Conservation (phyloP, 1,140 invertebrate species). For the Macrostomum lignano region DNA sequence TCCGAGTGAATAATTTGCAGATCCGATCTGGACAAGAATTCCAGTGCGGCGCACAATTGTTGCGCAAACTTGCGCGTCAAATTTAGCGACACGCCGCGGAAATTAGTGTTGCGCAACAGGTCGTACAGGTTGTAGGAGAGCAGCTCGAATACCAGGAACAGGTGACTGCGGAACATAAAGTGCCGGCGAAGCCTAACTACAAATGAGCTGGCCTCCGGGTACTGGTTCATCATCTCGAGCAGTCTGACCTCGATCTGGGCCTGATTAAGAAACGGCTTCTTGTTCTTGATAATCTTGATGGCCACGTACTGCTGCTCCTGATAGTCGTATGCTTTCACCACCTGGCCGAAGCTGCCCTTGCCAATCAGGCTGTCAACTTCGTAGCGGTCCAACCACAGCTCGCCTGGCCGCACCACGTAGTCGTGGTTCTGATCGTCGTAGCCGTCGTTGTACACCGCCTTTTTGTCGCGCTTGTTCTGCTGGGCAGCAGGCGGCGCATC, state of each 20-base stretch:
- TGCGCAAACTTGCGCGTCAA: slow-evolving; percentile 97
- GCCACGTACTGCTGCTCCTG: slow-evolving; percentile 86
- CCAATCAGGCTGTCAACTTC: slow-evolving; percentile 95
- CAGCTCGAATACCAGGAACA: slow-evolving; percentile 6
- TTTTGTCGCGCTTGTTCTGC: too few species aligned
- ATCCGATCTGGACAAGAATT: slow-evolving; percentile 91
- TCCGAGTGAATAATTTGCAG: slow-evolving; percentile 99
- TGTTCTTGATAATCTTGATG: slow-evolving; percentile 99
- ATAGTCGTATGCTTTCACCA: slow-evolving; percentile 92
- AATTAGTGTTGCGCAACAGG: slow-evolving; percentile 83
- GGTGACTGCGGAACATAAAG: slow-evolving; percentile 48
- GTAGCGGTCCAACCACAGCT: slow-evolving; percentile 93
- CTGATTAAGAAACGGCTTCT: slow-evolving; percentile 98
- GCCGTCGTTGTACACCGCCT: too few species aligned
- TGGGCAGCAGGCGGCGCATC: too few species aligned
- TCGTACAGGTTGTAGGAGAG: slow-evolving; percentile 7
- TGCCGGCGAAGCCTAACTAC: slow-evolving; percentile 91
- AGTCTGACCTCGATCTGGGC: slow-evolving; percentile 98
- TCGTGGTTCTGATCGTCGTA: slow-evolving; percentile 99
- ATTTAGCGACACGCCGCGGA: slow-evolving; percentile 91
- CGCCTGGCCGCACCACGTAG: slow-evolving; percentile 92
- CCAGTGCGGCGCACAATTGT: slow-evolving; percentile 69
- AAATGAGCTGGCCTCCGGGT: slow-evolving; percentile 30
- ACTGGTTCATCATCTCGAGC: slow-evolving; percentile 95
- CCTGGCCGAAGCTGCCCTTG: slow-evolving; percentile 87